Evolutionary conservation across 2,113 vertebrate genomes (phyloP), one percentile per base, ranked within the genome.

Genomic region (Mugil cephalus): DNA sequence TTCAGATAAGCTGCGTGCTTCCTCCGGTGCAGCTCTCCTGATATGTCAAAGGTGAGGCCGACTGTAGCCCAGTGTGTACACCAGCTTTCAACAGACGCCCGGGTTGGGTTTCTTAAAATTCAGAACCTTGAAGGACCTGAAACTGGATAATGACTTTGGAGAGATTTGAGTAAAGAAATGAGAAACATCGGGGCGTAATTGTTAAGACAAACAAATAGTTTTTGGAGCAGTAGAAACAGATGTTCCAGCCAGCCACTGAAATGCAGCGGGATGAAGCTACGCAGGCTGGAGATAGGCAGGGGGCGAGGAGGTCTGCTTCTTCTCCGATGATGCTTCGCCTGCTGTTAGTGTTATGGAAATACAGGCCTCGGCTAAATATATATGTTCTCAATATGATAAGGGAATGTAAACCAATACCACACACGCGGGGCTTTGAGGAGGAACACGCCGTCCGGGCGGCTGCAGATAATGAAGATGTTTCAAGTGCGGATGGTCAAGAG

Each of bases 151-250:
- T 75, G 78, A 83, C 85, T 92, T 91, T 91, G 39, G 42, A 87
- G 88, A 89, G 87, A 88, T 77, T 89, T 78, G 39, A 88, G 84
- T 88, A 89, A 89, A 90, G 63, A 92, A 92, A 94, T 86, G 87
- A 89, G 87, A 92, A 93, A 88, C 92, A 93, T 86, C 78, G 10
- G 88, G 89, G 17, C 43, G 24, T 90, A 91, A 92, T 92, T 92
- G 90, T 87, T 86, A 90, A 92, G 85, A 90, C 91, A 94, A 93
- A 94, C 93, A 93, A 92, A 91, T 89, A 88, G 69, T 88, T 85
- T 90, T 88, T 80, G 48, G 75, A 88, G 84, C 91, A 91, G 88
- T 89, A 91, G 90, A 91, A 93, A 82, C 93, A 94, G 92, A 93
- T 93, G 93, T 93, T 87, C 10, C 47, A 83, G 61, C 74, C 86